Percentiles rank a stretch among this genome's conserved stretches.
These are phyloP conservation scores for Schizopygopsis malacanthus DNA, from an alignment of 2,797 vertebrate genomes.

Conservation along the genomic window DNA sequence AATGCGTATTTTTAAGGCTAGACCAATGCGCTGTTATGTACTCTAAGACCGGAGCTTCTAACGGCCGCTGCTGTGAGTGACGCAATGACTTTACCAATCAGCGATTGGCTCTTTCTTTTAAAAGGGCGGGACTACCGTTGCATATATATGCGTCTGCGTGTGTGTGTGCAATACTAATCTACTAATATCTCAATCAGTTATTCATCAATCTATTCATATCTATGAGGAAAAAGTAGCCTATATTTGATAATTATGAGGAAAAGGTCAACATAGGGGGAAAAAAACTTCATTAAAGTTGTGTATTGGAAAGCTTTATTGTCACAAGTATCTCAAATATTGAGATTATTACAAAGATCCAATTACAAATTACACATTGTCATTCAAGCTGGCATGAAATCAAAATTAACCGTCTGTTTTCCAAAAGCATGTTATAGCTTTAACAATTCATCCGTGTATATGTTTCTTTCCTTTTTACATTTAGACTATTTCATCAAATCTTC, in stretches of 20 bases:
- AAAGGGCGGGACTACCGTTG: no score
- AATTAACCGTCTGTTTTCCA: neutral
- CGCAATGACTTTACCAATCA: no score
- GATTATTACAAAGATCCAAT: neutral
- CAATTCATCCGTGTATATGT: neutral
- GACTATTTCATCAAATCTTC: neutral
- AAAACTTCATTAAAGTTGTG: no score
- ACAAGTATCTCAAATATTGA: conserved; percentile 6
- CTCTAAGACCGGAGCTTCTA: no score
- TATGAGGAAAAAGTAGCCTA: neutral
- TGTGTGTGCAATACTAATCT: no score
- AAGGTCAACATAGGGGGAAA: neutral
- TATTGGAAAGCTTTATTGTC: neutral
- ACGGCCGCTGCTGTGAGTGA: no score
- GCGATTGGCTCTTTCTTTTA: no score
- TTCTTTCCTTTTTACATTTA: neutral
- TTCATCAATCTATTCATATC: no score
- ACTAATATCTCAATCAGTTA: neutral
- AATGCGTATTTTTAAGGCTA: no score
- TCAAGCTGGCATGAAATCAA: neutral
- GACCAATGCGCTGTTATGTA: no score
- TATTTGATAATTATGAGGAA: neutral
- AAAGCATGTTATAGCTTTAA: neutral
- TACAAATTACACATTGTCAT: neutral
- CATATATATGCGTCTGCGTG: no score